Evolutionary conservation across 2,797 vertebrate species (phyloP).

Genomic region (Sparidentex hasta): DNA sequence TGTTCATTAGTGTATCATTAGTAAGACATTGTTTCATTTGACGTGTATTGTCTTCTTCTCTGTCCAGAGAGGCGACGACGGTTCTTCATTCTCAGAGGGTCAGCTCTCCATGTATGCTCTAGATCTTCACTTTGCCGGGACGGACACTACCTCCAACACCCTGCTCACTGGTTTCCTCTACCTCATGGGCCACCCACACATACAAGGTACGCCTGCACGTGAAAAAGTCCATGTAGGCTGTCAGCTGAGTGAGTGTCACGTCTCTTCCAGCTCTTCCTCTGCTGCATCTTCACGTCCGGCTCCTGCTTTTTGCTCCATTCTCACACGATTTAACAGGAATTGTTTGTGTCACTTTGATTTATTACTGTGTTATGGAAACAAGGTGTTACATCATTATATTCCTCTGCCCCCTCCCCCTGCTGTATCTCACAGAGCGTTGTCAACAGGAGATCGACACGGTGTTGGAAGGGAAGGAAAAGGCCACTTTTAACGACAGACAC

Average conservation of each 20-base stretch:
- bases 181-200: conserved; percentile 73
- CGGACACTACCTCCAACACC: conserved; percentile 83
- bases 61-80: conserved; percentile 8
- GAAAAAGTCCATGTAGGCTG: too few species aligned
- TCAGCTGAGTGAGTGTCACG: too few species aligned
- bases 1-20: too few species aligned
- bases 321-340: not conserved
- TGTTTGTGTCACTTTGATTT: not conserved
- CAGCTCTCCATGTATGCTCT: conserved; percentile 53
- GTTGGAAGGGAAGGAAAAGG: conserved; percentile 63
- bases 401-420: not conserved
- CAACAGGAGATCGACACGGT: conserved; percentile 80
- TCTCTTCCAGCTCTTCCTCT: too few species aligned
- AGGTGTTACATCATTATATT: not conserved
- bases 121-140: conserved; percentile 80
- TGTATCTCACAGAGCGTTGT: conserved; percentile 68
- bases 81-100: conserved; percentile 71
- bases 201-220: conserved; percentile 74
- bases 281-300: too few species aligned
- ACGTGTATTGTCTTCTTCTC: not conserved
- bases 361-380: not conserved
- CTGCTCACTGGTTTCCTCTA: conserved; percentile 81
- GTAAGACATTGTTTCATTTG: not conserved
- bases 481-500: conserved; percentile 74
- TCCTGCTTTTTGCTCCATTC: not conserved